These are phyloP conservation scores for Campopleginae sp. DNA, from an alignment of 2,888 invertebrate genomes.

Conservation along the genomic window DNA sequence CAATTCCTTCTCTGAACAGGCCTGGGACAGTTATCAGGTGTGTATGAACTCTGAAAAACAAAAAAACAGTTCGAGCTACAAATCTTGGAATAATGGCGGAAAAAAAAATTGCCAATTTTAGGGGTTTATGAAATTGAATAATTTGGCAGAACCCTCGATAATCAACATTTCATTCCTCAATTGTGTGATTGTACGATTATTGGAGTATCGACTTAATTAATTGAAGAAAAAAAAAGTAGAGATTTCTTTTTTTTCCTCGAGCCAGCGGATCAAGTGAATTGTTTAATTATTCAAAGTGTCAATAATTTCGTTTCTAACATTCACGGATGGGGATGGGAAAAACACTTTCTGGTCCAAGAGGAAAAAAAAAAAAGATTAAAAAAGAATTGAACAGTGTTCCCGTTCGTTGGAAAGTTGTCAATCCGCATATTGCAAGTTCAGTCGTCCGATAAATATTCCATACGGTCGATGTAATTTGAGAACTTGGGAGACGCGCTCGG, in stretches of 20 bases:
- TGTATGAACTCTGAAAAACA: not conserved
- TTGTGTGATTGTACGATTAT: too few relatives aligned
- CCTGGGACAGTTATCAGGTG: slow-evolving; percentile 98
- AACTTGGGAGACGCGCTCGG: not conserved
- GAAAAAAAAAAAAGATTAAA: not conserved
- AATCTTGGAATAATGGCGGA: not conserved
- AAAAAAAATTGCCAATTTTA: not conserved
- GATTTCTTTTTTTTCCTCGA: too few relatives aligned
- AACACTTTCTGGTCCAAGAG: too few relatives aligned
- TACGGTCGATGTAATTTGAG: slow-evolving; percentile 45
- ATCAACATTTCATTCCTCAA: not conserved
- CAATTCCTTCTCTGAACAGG: slow-evolving; percentile 95
- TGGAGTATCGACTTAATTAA: too few relatives aligned
- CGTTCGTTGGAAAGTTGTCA: slow-evolving; percentile 12
- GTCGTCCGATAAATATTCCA: slow-evolving; percentile 26
- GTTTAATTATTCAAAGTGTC: too few relatives aligned
- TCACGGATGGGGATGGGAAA: too few relatives aligned
- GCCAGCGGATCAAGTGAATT: too few relatives aligned
- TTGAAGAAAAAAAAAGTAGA: too few relatives aligned
- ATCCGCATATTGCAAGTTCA: slow-evolving; percentile 31
- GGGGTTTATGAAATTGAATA: not conserved
- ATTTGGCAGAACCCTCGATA: not conserved
- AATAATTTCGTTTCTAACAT: too few relatives aligned
- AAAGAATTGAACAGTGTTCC: not conserved
- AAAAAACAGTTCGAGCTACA: not conserved